Base-by-base conservation (phyloP, 2,113 vertebrate genomes). In the Nesospiza acunhae region DNA sequence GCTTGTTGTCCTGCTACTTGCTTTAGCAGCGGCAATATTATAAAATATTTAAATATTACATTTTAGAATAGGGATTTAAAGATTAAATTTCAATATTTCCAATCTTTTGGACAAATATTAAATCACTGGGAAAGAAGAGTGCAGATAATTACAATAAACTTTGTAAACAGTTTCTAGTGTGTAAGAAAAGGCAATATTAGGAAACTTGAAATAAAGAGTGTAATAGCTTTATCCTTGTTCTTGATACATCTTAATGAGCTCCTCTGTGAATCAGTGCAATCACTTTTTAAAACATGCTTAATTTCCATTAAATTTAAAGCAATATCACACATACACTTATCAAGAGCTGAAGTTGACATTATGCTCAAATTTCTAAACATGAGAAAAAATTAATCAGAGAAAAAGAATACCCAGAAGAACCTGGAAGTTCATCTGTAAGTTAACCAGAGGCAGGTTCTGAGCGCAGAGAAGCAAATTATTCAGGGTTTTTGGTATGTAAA, bases 181-280 rank as follows among this genome's bases (percentile, higher is more conserved):
- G n/a, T 35, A 87, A 85, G 73, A 87, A 89, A 89, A 90, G 67
- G 49, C 56, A 94, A 52, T 67, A 89, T 84, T 87, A 96, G 66
- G 23, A 66, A 96, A 87, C 74, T 70, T 75, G 42, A 53, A 85
- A 86, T 62, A 63, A 33, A 78, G 37, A 56, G 42, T 84, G 33
- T 44, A 86, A 77, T 11, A 84, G 30, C 39, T 92, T 96, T 93
- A 89, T 77, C 81, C 64, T 88, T 50, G 21, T 27, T 85, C 66
- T 95, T 79, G 62, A 67, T 68, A 1, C 49, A 44, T 49, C 30
- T 72, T 78, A 85, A 89, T 17, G 13, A 89, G 37, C 16, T 30
- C 24, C 19, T 76, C 62, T 27, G 5, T 37, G 77, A 95, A 82
- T 58, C 49, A 63, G 21, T 49, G 22, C 10, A 81, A 80, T 19